Evolutionary conservation across 2,113 vertebrate species (phyloP).

Genomic region (Leptobrachium leishanense): DNA sequence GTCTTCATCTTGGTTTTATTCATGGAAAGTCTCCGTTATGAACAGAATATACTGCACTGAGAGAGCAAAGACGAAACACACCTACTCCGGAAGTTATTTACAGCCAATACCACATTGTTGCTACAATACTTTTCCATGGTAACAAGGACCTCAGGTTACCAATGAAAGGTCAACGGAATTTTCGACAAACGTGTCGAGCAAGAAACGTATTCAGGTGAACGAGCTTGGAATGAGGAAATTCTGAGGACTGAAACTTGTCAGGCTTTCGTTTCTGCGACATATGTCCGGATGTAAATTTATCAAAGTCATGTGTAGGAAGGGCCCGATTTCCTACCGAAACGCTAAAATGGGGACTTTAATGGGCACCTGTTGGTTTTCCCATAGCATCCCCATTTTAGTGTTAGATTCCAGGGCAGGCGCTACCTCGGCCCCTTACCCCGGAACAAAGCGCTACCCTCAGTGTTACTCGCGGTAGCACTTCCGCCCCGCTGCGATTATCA

Average conservation of each 20-base stretch:
- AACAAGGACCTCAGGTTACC: not conserved
- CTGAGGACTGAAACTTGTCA: not conserved
- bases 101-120: not conserved
- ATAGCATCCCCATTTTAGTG: too few relatives aligned
- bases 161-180: not conserved
- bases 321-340: too few relatives aligned
- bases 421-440: too few relatives aligned
- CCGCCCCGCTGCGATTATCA: too few relatives aligned
- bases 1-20: not conserved
- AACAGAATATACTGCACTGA: not conserved
- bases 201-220: not conserved
- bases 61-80: not conserved
- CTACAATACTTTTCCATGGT: not conserved
- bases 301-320: too few relatives aligned
- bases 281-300: too few relatives aligned
- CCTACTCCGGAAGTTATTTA: not conserved
- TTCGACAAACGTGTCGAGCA: not conserved
- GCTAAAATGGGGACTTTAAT: too few relatives aligned
- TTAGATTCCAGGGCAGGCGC: too few relatives aligned
- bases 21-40: not conserved
- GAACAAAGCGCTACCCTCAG: too few relatives aligned
- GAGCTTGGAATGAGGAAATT: slow-evolving; percentile 2
- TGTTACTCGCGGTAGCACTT: too few relatives aligned
- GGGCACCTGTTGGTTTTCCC: too few relatives aligned
- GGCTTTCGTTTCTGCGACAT: not conserved